Evolutionary conservation across 92 coral and sea anemone genomes (phyloP).

Genomic region (Actinernus sp.): DNA sequence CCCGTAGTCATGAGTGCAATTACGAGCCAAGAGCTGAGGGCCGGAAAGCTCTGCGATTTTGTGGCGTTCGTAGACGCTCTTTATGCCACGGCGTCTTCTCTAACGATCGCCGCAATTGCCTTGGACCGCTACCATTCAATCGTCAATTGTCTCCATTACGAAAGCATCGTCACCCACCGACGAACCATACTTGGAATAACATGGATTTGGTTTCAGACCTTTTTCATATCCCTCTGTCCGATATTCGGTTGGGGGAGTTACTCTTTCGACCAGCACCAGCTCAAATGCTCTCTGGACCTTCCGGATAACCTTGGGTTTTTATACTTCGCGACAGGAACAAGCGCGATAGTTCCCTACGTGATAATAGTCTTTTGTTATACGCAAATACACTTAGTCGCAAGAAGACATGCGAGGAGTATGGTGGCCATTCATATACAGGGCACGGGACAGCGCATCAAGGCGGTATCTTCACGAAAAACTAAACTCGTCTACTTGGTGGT

Average conservation of each 20-base stretch:
- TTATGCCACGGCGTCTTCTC: slow-evolving; percentile 81
- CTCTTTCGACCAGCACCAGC: slow-evolving; percentile 58
- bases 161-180: slow-evolving; percentile 80
- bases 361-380: slow-evolving; percentile 88
- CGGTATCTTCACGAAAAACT: slow-evolving; percentile 80
- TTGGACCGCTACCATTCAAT: slow-evolving; percentile 93
- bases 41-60: slow-evolving; percentile 57
- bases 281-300: slow-evolving; percentile 70
- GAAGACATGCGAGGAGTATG: slow-evolving; percentile 92
- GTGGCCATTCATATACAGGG: slow-evolving; percentile 91
- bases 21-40: slow-evolving; percentile 1
- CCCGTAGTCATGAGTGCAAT: slow-evolving; percentile 79
- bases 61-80: slow-evolving; percentile 85
- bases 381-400: slow-evolving; percentile 92
- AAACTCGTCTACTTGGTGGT: slow-evolving; percentile 84
- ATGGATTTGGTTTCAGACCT: slow-evolving; percentile 83
- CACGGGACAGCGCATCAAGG: slow-evolving; percentile 71
- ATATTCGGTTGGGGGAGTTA: slow-evolving; percentile 86
- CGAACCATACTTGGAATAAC: slow-evolving; percentile 73
- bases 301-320: slow-evolving; percentile 76
- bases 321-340: slow-evolving; percentile 56
- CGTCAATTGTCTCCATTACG: slow-evolving; percentile 93
- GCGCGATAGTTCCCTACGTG: slow-evolving; percentile 70
- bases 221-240: slow-evolving; percentile 74
- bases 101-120: slow-evolving; percentile 89